phyloP scores from a whole-genome alignment of 2,113 vertebrate species.

The Ovibos moschatus region DNA sequence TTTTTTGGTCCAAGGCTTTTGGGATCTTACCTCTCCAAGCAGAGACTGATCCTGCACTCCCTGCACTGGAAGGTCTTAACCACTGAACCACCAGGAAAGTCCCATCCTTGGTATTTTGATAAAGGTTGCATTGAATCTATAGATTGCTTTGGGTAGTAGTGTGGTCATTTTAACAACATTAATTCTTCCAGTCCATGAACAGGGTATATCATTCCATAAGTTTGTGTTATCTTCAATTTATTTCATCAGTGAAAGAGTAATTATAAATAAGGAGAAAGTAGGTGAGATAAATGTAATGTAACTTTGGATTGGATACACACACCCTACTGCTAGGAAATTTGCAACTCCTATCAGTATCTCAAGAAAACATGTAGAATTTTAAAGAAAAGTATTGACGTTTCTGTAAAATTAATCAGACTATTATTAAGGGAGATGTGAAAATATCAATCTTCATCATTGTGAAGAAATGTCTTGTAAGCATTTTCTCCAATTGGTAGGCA shows the following conservation, averaged over 20 bases:
- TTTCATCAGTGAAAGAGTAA: not conserved
- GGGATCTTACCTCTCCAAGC: not conserved
- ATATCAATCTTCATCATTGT: not conserved
- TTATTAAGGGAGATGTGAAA: not conserved
- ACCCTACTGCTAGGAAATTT: not conserved
- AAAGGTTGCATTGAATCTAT: not conserved
- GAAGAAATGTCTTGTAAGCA: not conserved
- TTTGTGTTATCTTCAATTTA: not conserved
- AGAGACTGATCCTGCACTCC: not conserved
- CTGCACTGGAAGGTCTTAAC: not conserved
- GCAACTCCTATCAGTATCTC: not conserved
- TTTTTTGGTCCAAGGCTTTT: not conserved
- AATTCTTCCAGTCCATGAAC: not conserved
- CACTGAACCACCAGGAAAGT: not conserved
- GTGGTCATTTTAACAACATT: not conserved
- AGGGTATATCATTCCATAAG: not conserved
- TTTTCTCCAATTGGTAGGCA: not conserved
- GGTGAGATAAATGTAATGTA: not conserved
- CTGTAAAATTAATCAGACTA: not conserved
- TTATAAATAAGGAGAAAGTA: not conserved
- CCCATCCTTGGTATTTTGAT: not conserved
- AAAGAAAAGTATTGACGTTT: not conserved
- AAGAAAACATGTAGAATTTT: not conserved
- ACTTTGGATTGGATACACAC: not conserved
- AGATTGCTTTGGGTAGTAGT: not conserved